These are phyloP conservation scores for Leucoma salicis DNA, from an alignment of 2,888 invertebrate species.

Conservation along the genomic window DNA sequence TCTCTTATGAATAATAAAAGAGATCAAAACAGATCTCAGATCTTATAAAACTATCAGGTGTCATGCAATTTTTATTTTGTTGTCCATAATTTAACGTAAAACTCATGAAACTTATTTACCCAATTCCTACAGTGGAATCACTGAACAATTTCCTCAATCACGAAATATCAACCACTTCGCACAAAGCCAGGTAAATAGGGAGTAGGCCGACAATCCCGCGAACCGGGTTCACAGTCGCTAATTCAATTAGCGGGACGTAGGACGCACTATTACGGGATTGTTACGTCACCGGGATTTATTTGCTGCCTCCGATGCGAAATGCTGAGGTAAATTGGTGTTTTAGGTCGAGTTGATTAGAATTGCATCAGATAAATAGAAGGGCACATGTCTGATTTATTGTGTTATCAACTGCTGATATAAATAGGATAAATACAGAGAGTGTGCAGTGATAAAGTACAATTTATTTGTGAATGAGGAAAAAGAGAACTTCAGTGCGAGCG, in stretches of 20 bases:
- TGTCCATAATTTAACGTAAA: not conserved
- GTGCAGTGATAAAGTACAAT: too few species aligned
- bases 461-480: too few species aligned
- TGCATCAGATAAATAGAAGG: too few species aligned
- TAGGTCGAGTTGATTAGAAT: conserved; percentile 3
- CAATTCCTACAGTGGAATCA: conserved; percentile 3
- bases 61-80: too few species aligned
- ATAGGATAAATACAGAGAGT: too few species aligned
- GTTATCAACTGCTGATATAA: too few species aligned
- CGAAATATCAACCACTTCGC: conserved; percentile 18
- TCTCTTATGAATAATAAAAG: too few species aligned
- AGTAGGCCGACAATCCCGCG: conserved; percentile 34
- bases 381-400: too few species aligned
- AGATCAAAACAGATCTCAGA: too few species aligned
- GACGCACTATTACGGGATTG: conserved; percentile 43
- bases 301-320: conserved; percentile 31
- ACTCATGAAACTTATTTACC: not conserved
- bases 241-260: conserved; percentile 49
- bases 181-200: conserved; percentile 43
- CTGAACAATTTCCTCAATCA: conserved; percentile 19
- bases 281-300: conserved; percentile 51
- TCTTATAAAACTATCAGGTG: too few species aligned
- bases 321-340: conserved; percentile 8
- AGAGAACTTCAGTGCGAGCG: too few species aligned
- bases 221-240: conserved; percentile 45